phyloP scores from a whole-genome alignment of 2,888 invertebrate species.

The Eumerus sabulonum region DNA sequence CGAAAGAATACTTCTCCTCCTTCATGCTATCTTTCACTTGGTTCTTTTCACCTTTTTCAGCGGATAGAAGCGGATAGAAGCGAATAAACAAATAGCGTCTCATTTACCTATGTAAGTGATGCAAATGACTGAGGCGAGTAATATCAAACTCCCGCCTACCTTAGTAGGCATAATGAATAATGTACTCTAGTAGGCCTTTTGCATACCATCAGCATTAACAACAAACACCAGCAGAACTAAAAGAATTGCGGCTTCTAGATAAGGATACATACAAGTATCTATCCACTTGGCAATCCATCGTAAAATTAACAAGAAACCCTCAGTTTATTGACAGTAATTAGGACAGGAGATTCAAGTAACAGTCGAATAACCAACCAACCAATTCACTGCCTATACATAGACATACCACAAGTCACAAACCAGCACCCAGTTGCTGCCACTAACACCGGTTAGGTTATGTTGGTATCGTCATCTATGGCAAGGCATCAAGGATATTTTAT shows the following conservation, averaged over 20 bases:
- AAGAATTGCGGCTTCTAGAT: slow-evolving; percentile 43
- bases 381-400: no score
- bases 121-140: slow-evolving; percentile 61
- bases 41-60: neutral
- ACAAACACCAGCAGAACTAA: slow-evolving; percentile 9
- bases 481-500: slow-evolving; percentile 56
- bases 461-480: no score
- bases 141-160: slow-evolving; percentile 30
- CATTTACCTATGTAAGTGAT: slow-evolving; percentile 67
- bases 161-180: slow-evolving; percentile 33
- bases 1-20: neutral
- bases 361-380: neutral
- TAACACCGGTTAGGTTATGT: slow-evolving; percentile 12
- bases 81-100: slow-evolving; percentile 53
- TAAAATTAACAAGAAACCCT: slow-evolving; percentile 67
- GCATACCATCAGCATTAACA: slow-evolving; percentile 18
- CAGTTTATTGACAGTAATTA: slow-evolving; percentile 68
- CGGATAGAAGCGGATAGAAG: neutral
- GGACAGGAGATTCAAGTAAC: slow-evolving; percentile 55
- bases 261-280: slow-evolving; percentile 59
- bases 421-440: neutral
- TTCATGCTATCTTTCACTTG: neutral
- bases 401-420: neutral
- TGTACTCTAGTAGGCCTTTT: slow-evolving; percentile 25
- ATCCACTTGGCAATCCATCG: slow-evolving; percentile 66